Percentiles rank a stretch among this genome's conserved stretches.
These are phyloP conservation scores for Ascidia mentula DNA, from an alignment of 23 tunicate genomes.

Conservation along the genomic window DNA sequence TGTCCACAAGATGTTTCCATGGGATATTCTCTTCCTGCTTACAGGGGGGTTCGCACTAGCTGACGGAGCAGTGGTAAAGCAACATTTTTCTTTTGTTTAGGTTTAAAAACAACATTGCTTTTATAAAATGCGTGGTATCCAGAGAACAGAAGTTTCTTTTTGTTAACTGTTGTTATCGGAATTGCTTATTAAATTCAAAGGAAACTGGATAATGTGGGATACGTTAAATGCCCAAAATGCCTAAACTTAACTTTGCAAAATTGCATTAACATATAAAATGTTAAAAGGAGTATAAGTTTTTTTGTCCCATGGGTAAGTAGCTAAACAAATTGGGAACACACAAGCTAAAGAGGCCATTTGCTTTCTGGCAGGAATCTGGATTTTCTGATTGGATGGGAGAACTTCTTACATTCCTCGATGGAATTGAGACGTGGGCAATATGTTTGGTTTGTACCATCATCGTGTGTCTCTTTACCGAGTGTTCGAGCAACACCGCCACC, in stretches of 20 bases:
- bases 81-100: no score
- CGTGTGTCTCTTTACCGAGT: constrained; percentile 89
- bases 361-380: constrained; percentile 64
- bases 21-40: constrained; percentile 39
- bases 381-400: constrained; percentile 88
- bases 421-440: constrained; percentile 75
- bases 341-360: not conserved
- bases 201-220: not conserved
- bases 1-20: constrained; percentile 38
- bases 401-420: constrained; percentile 50
- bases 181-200: no score
- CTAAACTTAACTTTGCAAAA: not conserved
- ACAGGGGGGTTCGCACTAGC: constrained; percentile 62
- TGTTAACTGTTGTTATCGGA: no score
- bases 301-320: not conserved
- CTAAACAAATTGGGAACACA: not conserved
- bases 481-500: constrained; percentile 89
- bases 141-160: no score
- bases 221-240: not conserved
- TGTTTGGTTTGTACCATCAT: constrained; percentile 79
- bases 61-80: constrained; percentile 42
- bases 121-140: no score
- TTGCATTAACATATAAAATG: not conserved
- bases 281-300: no score
- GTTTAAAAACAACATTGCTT: no score